These are phyloP conservation scores for Sinelater perroti DNA, from an alignment of 2,888 invertebrate species.

Conservation along the genomic window DNA sequence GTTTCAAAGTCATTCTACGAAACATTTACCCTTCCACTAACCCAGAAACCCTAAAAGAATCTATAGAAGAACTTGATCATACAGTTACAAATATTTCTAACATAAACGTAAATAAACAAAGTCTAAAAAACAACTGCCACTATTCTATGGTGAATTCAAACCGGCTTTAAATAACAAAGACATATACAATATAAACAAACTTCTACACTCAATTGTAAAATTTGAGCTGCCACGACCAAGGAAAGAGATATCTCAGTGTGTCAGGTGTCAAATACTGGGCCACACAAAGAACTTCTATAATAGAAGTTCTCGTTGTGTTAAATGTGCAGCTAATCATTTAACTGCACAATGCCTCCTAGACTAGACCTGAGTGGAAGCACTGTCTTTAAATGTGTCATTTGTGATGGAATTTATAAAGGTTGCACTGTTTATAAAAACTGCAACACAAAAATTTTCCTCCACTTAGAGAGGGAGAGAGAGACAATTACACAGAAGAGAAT, in stretches of 20 bases:
- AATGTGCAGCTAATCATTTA: constrained; percentile 20
- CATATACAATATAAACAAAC: constrained; percentile 7
- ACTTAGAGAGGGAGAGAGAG: constrained; percentile 2
- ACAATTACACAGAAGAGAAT: neutral
- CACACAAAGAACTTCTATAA: constrained; percentile 17
- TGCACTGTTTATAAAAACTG: neutral
- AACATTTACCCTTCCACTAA: constrained; percentile 1
- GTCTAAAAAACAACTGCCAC: neutral
- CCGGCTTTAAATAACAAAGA: constrained; percentile 10
- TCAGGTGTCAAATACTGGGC: constrained; percentile 10
- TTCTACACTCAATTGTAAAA: constrained; percentile 4
- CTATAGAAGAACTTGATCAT: constrained; percentile 2
- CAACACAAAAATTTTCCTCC: constrained; percentile 1
- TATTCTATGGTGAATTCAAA: constrained; percentile 11
- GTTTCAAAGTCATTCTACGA: neutral
- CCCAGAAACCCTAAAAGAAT: constrained; percentile 2
- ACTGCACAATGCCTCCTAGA: constrained; percentile 6
- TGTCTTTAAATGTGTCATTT: constrained; percentile 21
- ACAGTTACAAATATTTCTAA: constrained; percentile 7
- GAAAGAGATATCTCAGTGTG: constrained; percentile 14
- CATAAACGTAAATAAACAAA: neutral
- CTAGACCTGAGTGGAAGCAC: neutral
- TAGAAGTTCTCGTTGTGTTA: constrained; percentile 18
- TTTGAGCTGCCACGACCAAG: constrained; percentile 11
- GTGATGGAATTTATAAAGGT: constrained; percentile 15